Percentiles rank a stretch among this genome's conserved stretches.
Evolutionary conservation across 1,140 invertebrate species (phyloP).

Genomic region (Pemphigus obesinymphae): DNA sequence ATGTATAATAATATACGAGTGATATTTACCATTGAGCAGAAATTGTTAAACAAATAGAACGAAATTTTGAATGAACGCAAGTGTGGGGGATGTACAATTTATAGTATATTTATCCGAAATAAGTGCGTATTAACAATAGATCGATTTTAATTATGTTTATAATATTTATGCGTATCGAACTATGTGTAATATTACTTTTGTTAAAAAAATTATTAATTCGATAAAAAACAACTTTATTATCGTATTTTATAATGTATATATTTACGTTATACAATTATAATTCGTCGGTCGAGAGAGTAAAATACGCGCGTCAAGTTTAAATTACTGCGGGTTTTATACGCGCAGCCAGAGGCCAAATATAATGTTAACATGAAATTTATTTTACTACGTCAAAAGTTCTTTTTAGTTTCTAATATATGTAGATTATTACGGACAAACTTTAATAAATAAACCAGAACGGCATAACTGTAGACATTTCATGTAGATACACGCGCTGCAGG

Average conservation of each 20-base stretch:
- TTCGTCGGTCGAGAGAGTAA: background rate
- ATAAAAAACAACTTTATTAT: no score
- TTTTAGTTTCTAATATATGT: slow-evolving; percentile 27
- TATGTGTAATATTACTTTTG: no score
- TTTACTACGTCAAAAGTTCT: slow-evolving; percentile 19
- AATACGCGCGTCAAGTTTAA: background rate
- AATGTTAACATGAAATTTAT: slow-evolving; percentile 12
- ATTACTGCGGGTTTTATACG: background rate
- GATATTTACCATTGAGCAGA: no score
- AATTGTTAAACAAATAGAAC: no score
- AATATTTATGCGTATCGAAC: no score
- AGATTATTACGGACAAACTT: background rate
- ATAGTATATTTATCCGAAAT: no score
- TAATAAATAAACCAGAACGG: background rate
- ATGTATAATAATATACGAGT: no score
- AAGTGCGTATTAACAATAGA: no score
- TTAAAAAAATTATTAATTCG: no score
- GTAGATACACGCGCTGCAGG: background rate
- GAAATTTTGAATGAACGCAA: no score
- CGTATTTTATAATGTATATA: background rate
- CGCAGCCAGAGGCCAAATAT: background rate
- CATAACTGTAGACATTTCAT: slow-evolving; percentile 11
- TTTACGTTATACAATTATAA: background rate
- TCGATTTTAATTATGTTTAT: no score
- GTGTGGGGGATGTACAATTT: no score